Base-by-base conservation (phyloP, 2,113 vertebrate species). In the Grus americana region DNA sequence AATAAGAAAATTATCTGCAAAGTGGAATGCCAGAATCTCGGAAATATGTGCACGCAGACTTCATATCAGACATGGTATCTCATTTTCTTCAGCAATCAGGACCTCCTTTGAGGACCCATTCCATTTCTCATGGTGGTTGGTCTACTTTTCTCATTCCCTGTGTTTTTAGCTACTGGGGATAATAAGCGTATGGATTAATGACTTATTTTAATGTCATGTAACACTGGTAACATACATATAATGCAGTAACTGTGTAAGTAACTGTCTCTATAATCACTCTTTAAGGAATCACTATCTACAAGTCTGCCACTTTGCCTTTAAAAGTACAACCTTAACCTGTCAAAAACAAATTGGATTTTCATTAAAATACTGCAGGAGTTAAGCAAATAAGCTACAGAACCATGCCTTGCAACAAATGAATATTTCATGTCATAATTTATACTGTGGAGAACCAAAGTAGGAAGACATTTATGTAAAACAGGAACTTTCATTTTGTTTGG, bases 341-440 rank as follows among this genome's bases (percentile, higher is more conserved):
- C 92, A 95, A 95, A 95, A 95, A 82, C 71, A 63, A 73, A 95
- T 55, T 73, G 78, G 54, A 83, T 94, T 96, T 95, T 90, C 84
- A 88, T 95, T 92, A 75, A 68, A 89, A 94, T 85, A 81, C 27
- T 61, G 26, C 50, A 72, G 34, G 44, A 96, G 19, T 79, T 85
- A 87, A 81, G 49, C 44, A 96, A 91, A 92, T 81, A 72, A 92
- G 36, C 40, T 72, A 72, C 0, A 0, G 57, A 92, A 72, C 44
- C 24, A 47, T 57, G 52, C 76, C 83, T 86, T 89, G 52, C 73
- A 94, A 91, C 44, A 84, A 84, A 96, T 94, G 83, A 75, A 11
- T 84, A 89, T 74, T 87, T 92, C 44, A 79, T 71, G 86, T n/a
- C 40, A 47, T 87, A 81, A 73, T 86, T 86, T 88, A 71, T 36